phyloP scores from a whole-genome alignment of 2,797 vertebrate genomes.

The Pangasius larnaudii region DNA sequence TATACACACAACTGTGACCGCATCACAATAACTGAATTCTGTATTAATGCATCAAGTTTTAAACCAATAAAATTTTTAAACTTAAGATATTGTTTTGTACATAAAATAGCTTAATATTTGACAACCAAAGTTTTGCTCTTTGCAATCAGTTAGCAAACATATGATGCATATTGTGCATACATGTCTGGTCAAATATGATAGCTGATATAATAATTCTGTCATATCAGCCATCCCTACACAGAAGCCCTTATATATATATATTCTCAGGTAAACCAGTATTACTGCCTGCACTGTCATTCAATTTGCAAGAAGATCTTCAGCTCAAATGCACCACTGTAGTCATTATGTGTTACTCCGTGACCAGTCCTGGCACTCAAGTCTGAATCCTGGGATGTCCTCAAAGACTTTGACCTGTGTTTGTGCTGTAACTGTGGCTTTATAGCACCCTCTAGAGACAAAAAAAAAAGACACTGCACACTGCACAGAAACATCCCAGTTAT shows the following conservation, averaged over 20 bases:
- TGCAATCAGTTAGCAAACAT: too few species aligned
- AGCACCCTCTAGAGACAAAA: constrained; percentile 55
- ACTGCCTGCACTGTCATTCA: neutral
- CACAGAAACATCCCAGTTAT: neutral
- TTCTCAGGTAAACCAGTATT: neutral
- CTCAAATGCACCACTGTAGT: neutral
- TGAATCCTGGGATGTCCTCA: neutral
- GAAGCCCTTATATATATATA: too few species aligned
- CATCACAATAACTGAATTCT: neutral
- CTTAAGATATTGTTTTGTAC: too few species aligned
- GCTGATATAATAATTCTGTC: too few species aligned
- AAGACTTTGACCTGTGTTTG: neutral
- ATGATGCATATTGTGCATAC: too few species aligned
- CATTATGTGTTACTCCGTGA: neutral
- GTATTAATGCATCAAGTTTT: neutral
- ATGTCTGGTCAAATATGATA: too few species aligned
- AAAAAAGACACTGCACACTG: neutral
- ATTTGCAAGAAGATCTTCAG: neutral
- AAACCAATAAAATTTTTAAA: neutral
- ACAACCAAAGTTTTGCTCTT: neutral
- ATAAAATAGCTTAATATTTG: neutral
- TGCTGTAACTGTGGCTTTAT: constrained; percentile 29
- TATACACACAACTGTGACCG: neutral
- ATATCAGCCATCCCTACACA: too few species aligned
- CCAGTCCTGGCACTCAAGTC: neutral